These are phyloP conservation scores for Columba livia DNA, from an alignment of 2,113 vertebrate genomes.

Conservation along the genomic window DNA sequence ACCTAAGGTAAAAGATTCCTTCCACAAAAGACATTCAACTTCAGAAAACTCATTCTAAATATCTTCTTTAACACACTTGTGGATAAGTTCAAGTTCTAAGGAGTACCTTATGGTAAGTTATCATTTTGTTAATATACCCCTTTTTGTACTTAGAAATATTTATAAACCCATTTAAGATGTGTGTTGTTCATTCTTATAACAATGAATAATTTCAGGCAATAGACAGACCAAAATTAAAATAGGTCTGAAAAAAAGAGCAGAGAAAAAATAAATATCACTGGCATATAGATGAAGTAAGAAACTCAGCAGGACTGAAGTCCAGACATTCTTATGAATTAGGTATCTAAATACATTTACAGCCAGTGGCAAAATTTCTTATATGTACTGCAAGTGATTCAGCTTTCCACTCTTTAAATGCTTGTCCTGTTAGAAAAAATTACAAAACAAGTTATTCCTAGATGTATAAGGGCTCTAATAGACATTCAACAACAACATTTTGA, in stretches of 20 bases:
- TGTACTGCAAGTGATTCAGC: not conserved
- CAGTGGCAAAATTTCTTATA: not conserved
- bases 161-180: not conserved
- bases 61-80: not conserved
- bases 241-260: not conserved
- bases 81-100: not conserved
- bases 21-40: not conserved
- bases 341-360: not conserved
- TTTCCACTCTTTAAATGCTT: not conserved
- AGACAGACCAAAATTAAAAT: not conserved
- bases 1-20: not conserved
- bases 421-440: not conserved
- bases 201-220: not conserved
- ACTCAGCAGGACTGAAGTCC: not conserved
- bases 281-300: not conserved
- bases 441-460: not conserved
- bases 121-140: not conserved
- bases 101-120: not conserved
- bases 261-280: not conserved
- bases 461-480: not conserved
- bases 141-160: not conserved
- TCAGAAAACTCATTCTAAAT: not conserved
- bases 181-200: not conserved
- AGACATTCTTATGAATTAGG: not conserved
- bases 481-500: not conserved